phyloP scores from a whole-genome alignment of 2,113 vertebrate genomes.

The Tragelaphus strepsiceros region DNA sequence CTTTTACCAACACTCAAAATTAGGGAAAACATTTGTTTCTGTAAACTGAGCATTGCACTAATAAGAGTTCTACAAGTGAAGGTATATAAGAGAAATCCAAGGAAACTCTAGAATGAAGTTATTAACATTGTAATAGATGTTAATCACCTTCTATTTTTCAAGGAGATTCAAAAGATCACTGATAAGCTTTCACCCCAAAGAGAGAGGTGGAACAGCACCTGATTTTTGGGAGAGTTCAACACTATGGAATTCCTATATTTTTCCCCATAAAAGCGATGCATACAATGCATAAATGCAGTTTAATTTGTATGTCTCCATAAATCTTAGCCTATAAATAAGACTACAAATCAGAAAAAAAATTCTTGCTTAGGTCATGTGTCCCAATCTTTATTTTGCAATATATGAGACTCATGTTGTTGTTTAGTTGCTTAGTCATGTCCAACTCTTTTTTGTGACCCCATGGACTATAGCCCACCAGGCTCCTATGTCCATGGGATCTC shows the following conservation, averaged over 20 bases:
- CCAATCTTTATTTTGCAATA: background rate
- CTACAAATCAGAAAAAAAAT: conserved; percentile 11
- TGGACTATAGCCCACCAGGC: background rate
- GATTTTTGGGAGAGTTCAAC: background rate
- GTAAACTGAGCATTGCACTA: background rate
- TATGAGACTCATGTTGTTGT: background rate
- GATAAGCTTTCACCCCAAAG: background rate
- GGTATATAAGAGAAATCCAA: background rate
- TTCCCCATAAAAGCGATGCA: background rate
- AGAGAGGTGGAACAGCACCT: background rate
- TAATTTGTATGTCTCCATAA: background rate
- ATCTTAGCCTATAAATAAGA: background rate
- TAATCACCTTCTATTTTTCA: background rate
- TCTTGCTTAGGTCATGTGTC: background rate
- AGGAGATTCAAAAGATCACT: background rate
- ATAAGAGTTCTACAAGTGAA: background rate
- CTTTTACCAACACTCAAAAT: background rate
- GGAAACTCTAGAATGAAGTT: background rate
- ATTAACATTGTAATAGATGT: background rate
- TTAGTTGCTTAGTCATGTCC: background rate
- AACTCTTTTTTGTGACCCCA: background rate
- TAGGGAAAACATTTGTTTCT: background rate
- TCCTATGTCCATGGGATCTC: background rate
- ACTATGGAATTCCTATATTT: background rate
- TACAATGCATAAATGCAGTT: conserved; percentile 2